phyloP scores from a whole-genome alignment of 1,140 invertebrate genomes.

The Magallana ariakensis region DNA sequence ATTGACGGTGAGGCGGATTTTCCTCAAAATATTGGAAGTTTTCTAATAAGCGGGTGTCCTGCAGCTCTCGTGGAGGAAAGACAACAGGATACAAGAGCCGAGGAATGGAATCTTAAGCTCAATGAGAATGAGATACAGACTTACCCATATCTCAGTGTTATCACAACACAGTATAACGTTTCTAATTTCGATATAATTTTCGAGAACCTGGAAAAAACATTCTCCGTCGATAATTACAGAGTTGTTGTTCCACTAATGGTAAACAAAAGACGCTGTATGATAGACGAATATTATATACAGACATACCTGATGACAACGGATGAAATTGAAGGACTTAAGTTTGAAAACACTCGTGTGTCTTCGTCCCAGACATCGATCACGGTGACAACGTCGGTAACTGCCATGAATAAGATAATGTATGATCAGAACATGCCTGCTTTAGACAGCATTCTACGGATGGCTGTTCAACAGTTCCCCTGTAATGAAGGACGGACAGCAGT shows the following conservation, averaged over 20 bases:
- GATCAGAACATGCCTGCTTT: background rate
- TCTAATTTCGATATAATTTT: slow-evolving; percentile 16
- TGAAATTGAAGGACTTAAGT: background rate
- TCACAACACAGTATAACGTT: background rate
- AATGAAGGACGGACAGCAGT: background rate
- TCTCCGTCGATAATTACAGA: background rate
- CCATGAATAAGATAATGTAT: slow-evolving; percentile 22
- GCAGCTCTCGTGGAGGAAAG: background rate
- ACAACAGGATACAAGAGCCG: background rate
- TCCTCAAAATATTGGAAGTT: background rate
- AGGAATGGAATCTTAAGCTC: background rate
- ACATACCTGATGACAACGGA: background rate
- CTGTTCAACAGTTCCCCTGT: background rate
- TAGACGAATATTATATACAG: background rate
- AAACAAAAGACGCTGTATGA: background rate
- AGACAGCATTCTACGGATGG: background rate
- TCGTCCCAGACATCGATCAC: background rate
- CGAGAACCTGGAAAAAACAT: background rate
- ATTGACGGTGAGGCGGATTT: background rate
- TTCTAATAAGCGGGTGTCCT: background rate
- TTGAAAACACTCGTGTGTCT: background rate
- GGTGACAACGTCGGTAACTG: background rate
- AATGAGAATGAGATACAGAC: slow-evolving; percentile 25
- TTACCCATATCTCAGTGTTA: background rate
- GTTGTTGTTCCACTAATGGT: background rate